Evolutionary conservation across 2,888 invertebrate species (phyloP), one percentile per base, ranked within the genome.

Genomic region (Papilio elwesi): DNA sequence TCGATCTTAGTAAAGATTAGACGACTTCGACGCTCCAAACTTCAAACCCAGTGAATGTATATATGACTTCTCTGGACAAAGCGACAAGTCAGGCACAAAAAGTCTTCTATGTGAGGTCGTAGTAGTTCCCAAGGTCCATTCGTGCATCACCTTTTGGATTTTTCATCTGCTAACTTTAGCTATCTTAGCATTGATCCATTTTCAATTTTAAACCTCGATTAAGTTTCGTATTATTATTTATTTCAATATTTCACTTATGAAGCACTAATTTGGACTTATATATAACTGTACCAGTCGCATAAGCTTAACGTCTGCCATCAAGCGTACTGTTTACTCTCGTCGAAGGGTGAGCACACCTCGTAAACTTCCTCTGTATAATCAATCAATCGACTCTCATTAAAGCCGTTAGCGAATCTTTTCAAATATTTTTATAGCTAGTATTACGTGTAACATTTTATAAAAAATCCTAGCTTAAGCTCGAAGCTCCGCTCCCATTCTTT

Each of bases 261-360:
- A 55, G 11, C 12, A 26, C 48, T 15, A 26, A 8, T 13, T 15
- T 47, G 15, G 26, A n/a, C 49, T 64, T 49, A 16, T 4, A 62
- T 68, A 16, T 49, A 59, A 59, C 11, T 49, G 6, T 68, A 36
- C 49, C 13, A 62, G 48, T n/a, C 49, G 12, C 26, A 9, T 48
- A 9, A 15, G 15, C 49, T 65, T 70, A 70, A 70, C 53, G 65
- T 36, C 38, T 52, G 51, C 49, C 49, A 55, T 64, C 68, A 15
- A 49, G 53, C 15, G 48, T 16, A 51, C 51, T 71, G 71, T 71
- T 71, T 66, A 59, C 66, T 13, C 10, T 52, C 59, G 66, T 55
- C 66, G n/a, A 43, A 53, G 64, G 63, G 63, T 70, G 66, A 59
- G 59, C 52, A 66, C 36, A 71, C 66, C 59, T 71, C 71, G 71